Evolutionary conservation across 2,888 invertebrate genomes (phyloP).

Genomic region (Phoenoteleia sp.): DNA sequence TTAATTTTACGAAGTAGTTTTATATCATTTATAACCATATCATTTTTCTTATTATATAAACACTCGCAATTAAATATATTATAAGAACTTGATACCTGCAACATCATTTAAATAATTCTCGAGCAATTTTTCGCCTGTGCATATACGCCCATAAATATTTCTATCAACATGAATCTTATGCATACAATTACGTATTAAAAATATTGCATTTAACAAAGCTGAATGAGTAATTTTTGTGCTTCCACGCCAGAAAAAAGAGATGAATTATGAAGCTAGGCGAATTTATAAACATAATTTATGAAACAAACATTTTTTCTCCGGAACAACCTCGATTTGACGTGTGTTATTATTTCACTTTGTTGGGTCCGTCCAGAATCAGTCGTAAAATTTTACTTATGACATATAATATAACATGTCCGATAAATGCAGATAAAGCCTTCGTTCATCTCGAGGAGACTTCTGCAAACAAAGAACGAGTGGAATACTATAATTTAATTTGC

Average conservation of each 20-base stretch:
- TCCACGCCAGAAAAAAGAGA: constrained; percentile 11
- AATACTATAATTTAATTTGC: constrained; percentile 76
- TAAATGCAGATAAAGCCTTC: constrained; percentile 14
- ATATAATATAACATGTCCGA: constrained; percentile 68
- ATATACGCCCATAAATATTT: constrained; percentile 14
- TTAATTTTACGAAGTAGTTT: no score
- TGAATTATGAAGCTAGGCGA: constrained; percentile 33
- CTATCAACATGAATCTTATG: constrained; percentile 36
- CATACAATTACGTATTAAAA: constrained; percentile 49
- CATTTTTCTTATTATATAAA: background rate
- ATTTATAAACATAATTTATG: constrained; percentile 51
- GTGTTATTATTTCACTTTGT: constrained; percentile 42
- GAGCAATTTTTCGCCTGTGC: background rate
- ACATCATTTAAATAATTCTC: background rate
- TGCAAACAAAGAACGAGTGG: constrained; percentile 18
- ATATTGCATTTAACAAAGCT: constrained; percentile 44
- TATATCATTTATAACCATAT: no score
- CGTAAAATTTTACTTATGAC: constrained; percentile 30
- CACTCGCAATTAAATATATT: background rate
- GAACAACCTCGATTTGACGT: constrained; percentile 8
- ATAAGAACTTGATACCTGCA: background rate
- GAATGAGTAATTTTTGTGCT: constrained; percentile 51
- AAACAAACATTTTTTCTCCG: constrained; percentile 37
- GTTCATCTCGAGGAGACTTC: background rate
- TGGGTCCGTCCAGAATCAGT: constrained; percentile 16